phyloP scores from a whole-genome alignment of 2,113 vertebrate genomes.

The Alces alces region DNA sequence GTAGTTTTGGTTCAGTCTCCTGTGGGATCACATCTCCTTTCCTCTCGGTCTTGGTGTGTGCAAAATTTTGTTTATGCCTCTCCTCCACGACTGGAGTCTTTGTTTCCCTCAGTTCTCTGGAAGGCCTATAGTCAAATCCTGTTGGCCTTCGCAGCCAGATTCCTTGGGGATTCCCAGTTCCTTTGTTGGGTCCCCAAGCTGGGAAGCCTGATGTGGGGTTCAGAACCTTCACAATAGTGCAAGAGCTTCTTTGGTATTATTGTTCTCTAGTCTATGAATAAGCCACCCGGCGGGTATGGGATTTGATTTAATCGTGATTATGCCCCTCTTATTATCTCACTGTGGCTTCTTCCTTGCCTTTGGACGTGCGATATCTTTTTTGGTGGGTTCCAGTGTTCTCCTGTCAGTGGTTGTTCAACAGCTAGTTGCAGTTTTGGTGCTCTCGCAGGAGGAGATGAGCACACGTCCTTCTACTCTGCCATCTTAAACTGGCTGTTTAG shows the following conservation, averaged over 20 bases:
- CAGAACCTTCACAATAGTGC: background rate
- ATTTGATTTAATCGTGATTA: background rate
- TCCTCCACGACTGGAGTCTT: background rate
- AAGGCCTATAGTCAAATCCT: background rate
- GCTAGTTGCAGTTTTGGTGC: background rate
- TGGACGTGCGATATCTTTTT: background rate
- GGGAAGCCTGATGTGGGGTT: background rate
- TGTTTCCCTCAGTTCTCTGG: background rate
- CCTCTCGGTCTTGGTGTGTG: background rate
- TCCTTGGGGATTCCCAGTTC: background rate
- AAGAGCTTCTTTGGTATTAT: background rate
- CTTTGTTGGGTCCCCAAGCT: background rate
- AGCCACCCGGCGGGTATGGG: background rate
- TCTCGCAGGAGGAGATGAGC: background rate
- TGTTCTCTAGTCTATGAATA: background rate
- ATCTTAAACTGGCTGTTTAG: background rate
- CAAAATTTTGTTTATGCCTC: background rate
- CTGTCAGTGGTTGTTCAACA: background rate
- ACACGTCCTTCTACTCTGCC: background rate
- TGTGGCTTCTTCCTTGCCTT: background rate
- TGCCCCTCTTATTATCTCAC: background rate
- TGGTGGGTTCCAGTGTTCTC: background rate
- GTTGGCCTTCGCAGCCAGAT: background rate
- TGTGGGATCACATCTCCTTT: background rate
- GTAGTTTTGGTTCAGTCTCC: background rate